Evolutionary conservation across 2,113 vertebrate species (phyloP), one percentile per base, ranked within the genome.

Genomic region (Callopanchax toddi): DNA sequence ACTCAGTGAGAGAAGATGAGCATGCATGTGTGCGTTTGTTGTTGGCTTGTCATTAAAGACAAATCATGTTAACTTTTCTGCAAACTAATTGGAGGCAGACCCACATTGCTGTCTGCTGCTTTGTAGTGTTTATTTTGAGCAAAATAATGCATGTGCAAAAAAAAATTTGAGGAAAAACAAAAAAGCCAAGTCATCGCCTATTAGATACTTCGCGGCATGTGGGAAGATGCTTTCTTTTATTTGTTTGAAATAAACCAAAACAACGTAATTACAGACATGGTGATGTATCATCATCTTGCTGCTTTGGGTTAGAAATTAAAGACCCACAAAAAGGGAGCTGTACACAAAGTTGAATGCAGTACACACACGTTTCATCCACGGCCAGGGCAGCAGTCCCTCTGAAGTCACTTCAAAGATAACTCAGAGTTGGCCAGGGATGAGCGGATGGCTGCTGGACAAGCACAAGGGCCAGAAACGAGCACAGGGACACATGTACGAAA

Each of bases 381-480:
- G 56, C 46, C 42, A 68, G 56, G 50, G 61, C 17, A 36, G 58
- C 60, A 71, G 73, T 66, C 75, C 84, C 69, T 88, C 85, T 90
- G 84, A 89, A 88, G 78, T 83, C 60, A 48, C 77, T 87, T 89
- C 87, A 89, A 91, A 90, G 85, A 86, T 87, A 87, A 87, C 76
- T 82, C 59, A 26, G 75, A 73, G 51, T 89, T 89, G 87, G 86
- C 85, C 15, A 0, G 4, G 67, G 83, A 84, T 85, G 71, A 81
- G 75, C 72, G 77, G 65, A 67, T 18, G 73, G 71, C 69, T 73
- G 59, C 71, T 76, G 87, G 74, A 84, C 23, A 51, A 72, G 67
- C 76, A 84, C 84, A 80, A 61, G 71, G 71, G 64, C 70, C 20
- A 23, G 23, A 22, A 32, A 17, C 22, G 29, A 26, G 12, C 7